Conservation (phyloP, 2,797 vertebrate genomes). For the Betta splendens region DNA sequence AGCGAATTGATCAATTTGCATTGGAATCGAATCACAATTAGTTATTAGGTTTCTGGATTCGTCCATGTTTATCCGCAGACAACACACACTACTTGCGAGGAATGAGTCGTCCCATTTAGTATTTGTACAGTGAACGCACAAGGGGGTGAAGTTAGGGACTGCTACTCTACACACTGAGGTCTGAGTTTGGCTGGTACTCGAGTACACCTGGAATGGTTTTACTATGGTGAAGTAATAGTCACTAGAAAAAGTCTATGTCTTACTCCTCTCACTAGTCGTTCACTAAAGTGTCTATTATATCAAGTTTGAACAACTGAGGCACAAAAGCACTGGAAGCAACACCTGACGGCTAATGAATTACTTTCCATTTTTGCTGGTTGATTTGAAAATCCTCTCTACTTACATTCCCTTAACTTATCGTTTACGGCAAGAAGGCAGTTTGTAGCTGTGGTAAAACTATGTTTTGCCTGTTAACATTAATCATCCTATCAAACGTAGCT, state of each 20-base stretch:
- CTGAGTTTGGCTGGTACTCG: slow-evolving; percentile 69
- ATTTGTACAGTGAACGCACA: slow-evolving; percentile 64
- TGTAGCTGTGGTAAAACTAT: not conserved
- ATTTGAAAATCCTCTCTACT: too few relatives aligned
- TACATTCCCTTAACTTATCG: not conserved
- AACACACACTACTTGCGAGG: slow-evolving; percentile 55
- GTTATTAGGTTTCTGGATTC: not conserved
- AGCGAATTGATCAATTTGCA: not conserved
- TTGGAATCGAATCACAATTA: slow-evolving; percentile 2
- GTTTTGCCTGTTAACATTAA: not conserved
- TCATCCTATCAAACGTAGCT: slow-evolving; percentile 5
- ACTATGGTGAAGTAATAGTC: slow-evolving; percentile 45
- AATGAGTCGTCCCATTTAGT: slow-evolving; percentile 25
- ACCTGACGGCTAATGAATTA: not conserved
- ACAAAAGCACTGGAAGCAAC: slow-evolving; percentile 65
- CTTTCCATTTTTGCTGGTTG: too few relatives aligned
- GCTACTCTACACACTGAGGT: slow-evolving; percentile 66
- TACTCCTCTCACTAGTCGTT: slow-evolving; percentile 39
- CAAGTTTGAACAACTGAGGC: slow-evolving; percentile 48
- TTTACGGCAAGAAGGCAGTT: not conserved
- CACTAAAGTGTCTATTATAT: slow-evolving; percentile 60
- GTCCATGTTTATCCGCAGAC: slow-evolving; percentile 48
- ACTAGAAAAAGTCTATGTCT: slow-evolving; percentile 55
- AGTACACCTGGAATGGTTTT: slow-evolving; percentile 62
- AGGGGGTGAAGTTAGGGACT: slow-evolving; percentile 21